These are phyloP conservation scores for Dasypus novemcinctus DNA, from an alignment of 2,113 vertebrate species.

Conservation along the genomic window DNA sequence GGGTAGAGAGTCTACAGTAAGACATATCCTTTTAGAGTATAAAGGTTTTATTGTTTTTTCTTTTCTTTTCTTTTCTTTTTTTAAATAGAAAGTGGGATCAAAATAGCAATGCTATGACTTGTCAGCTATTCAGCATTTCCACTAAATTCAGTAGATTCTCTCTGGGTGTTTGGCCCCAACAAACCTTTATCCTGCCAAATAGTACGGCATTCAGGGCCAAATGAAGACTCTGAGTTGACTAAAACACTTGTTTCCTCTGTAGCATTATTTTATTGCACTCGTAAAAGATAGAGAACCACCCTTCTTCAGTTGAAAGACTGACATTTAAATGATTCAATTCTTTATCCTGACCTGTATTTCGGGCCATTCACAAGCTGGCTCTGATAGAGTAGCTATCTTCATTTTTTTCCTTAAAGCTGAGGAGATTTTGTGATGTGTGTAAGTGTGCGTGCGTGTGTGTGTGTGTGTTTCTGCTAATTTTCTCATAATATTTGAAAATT, in stretches of 20 bases:
- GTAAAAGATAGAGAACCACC: background rate
- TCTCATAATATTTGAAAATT: background rate
- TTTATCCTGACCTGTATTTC: background rate
- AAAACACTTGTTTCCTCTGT: background rate
- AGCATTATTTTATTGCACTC: slow-evolving; percentile 23
- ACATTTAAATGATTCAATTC: background rate
- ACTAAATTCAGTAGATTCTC: background rate
- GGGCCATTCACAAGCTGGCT: background rate
- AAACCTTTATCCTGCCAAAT: background rate
- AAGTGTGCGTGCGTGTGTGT: too few relatives aligned
- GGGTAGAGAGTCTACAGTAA: background rate
- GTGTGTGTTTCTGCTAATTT: background rate
- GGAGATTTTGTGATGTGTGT: background rate
- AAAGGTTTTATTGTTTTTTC: background rate
- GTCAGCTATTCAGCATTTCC: background rate
- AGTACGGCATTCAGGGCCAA: background rate
- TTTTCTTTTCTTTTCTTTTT: background rate
- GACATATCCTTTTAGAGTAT: background rate
- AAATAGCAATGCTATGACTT: background rate
- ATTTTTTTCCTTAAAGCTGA: background rate
- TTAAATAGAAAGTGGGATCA: background rate
- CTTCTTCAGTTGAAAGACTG: background rate
- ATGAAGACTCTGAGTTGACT: background rate
- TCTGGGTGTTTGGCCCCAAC: background rate
- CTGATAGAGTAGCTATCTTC: background rate